These are phyloP conservation scores for Eucera pruinosa DNA, from an alignment of 2,888 invertebrate genomes.

Conservation along the genomic window DNA sequence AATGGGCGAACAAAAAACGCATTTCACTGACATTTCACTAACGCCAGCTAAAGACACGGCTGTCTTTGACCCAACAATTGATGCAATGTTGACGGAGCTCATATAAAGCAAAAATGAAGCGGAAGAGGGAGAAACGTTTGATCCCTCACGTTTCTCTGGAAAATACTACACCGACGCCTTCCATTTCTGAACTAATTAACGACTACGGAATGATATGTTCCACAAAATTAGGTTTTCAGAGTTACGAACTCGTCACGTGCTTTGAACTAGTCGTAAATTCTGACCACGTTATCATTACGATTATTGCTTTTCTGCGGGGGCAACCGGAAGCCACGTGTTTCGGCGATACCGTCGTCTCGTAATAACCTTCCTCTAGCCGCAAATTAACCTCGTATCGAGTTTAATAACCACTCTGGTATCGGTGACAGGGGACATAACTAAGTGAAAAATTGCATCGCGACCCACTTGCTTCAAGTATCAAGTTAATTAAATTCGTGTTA, in stretches of 20 bases:
- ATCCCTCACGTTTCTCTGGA: rapidly evolving
- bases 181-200: neutral
- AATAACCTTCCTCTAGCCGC: conserved; percentile 18
- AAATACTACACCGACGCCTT: neutral
- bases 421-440: conserved; percentile 35
- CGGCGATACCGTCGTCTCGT: neutral
- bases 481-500: too few relatives aligned
- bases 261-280: conserved; percentile 8
- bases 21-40: neutral
- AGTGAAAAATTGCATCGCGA: conserved; percentile 36
- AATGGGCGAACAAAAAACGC: conserved; percentile 23
- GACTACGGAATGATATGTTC: neutral
- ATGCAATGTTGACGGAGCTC: neutral
- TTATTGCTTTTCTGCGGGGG: neutral
- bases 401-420: conserved; percentile 16
- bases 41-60: too few relatives aligned
- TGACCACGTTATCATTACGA: neutral
- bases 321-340: conserved; percentile 12
- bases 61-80: neutral
- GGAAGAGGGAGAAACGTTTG: too few relatives aligned
- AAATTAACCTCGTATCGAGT: neutral
- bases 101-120: neutral
- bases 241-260: conserved; percentile 3
- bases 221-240: conserved; percentile 5
- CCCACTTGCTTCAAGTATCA: too few relatives aligned